These are phyloP conservation scores for Drosophila imparisetae DNA, from an alignment of 2,888 invertebrate genomes.

Conservation along the genomic window DNA sequence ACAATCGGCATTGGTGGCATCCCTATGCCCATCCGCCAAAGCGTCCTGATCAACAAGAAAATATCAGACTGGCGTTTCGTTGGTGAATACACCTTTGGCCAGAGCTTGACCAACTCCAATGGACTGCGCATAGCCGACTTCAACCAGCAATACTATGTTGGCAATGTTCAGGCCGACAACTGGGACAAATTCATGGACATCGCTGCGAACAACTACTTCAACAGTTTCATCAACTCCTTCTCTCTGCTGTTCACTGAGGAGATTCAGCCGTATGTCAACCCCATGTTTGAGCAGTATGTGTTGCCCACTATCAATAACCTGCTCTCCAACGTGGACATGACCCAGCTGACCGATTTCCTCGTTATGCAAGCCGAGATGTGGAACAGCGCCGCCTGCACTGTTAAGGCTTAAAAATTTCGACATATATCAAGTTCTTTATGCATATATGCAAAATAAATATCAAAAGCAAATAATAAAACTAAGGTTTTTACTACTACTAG, in stretches of 20 bases:
- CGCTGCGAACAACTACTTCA: slow-evolving; percentile 69
- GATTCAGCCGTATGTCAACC: slow-evolving; percentile 48
- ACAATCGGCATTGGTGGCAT: slow-evolving; percentile 45
- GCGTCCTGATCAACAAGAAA: slow-evolving; percentile 57
- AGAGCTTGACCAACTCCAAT: slow-evolving; percentile 35
- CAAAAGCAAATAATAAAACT: neutral
- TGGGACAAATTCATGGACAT: slow-evolving; percentile 70
- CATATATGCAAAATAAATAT: slow-evolving; percentile 8
- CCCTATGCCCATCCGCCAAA: slow-evolving; percentile 42
- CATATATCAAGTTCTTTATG: neutral
- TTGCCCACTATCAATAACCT: slow-evolving; percentile 52
- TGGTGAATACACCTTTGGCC: slow-evolving; percentile 52
- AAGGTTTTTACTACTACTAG: neutral
- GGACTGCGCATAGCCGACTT: slow-evolving; percentile 64
- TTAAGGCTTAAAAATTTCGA: slow-evolving; percentile 11
- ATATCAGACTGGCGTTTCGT: slow-evolving; percentile 60
- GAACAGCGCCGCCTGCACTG: slow-evolving; percentile 30
- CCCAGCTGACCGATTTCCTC: slow-evolving; percentile 24
- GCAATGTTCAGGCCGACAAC: slow-evolving; percentile 46
- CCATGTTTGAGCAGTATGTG: slow-evolving; percentile 11
- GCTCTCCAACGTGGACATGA: slow-evolving; percentile 40
- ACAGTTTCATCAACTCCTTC: slow-evolving; percentile 47
- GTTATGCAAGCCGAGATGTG: slow-evolving; percentile 35
- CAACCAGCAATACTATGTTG: slow-evolving; percentile 57
- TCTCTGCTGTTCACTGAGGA: slow-evolving; percentile 56